Base-by-base conservation (phyloP, 1,140 invertebrate species). In the Dendroctonus valens region DNA sequence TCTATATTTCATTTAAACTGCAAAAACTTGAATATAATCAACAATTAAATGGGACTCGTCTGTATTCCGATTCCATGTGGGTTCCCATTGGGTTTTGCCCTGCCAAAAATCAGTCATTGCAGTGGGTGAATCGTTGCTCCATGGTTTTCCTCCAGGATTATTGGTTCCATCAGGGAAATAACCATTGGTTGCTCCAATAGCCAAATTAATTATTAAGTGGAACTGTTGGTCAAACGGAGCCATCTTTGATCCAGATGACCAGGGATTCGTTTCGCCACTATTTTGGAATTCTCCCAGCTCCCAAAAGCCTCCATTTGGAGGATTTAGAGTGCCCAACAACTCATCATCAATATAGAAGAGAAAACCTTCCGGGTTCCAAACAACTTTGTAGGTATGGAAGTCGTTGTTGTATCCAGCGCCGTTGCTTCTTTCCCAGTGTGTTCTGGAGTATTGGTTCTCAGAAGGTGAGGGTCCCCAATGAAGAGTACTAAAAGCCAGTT, bases 201-300 rank as follows among this genome's bases (percentile, higher is more conserved):
- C 39, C n/a, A 72, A 54, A 74, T 89, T 88, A 11, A 89, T 76
- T 50, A 88, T 84, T 8, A 89, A 68, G 70, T 87, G 87, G 75
- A 88, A 89, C 84, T 87, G 68, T 70, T 80, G 75, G 73, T 85
- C 82, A 68, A 85, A 85, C 5, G 84, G 84, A 41, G 84, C 83
- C 75, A 82, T 81, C 59, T 75, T 76, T 0, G 67, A 64, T 9
- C 74, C 77, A n/a, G 60, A 52, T n/a, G 68, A 59, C 82, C 82
- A 84, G 7, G 72, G 72, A 70, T 78, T 75, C 6, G 66, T 59
- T n/a, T 54, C 8, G 15, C 38, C 40, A 40, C 42, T 52, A 12
- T 8, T 26, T n/a, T 40, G 7, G 9, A 72, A 69, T 46, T 65
- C 61, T 6, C 68, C 72, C 14, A 70, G 26, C 59, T 70, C 65